phyloP scores from a whole-genome alignment of 2,888 invertebrate genomes.

The Polydrusus cervinus region DNA sequence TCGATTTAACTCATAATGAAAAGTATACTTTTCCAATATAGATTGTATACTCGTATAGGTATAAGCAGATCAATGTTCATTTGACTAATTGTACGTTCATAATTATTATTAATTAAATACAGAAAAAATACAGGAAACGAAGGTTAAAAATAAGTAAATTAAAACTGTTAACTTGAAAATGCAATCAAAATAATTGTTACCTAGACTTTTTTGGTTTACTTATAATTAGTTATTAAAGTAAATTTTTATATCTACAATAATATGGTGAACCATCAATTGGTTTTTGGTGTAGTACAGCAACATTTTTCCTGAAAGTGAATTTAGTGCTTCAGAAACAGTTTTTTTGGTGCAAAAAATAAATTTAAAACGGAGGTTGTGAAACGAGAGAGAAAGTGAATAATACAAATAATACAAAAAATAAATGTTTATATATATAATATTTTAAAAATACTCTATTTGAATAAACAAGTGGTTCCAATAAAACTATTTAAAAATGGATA shows the following conservation, averaged over 20 bases:
- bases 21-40: neutral
- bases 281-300: neutral
- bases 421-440: neutral
- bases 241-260: neutral
- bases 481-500: constrained; percentile 63
- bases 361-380: neutral
- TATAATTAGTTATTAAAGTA: constrained; percentile 20
- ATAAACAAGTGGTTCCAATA: neutral
- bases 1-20: neutral
- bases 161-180: neutral
- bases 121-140: neutral
- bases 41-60: neutral
- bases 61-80: neutral
- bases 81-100: neutral
- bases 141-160: constrained; percentile 7
- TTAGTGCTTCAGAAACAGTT: neutral
- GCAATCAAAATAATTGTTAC: constrained; percentile 10
- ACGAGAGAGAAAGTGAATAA: neutral
- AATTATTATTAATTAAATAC: neutral
- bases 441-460: neutral
- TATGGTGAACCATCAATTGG: neutral
- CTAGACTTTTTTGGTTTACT: neutral
- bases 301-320: neutral
- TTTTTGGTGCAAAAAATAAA: neutral
- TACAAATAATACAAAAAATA: neutral